Conservation (phyloP, 2,888 invertebrate genomes). For the Clusia tigrina region DNA sequence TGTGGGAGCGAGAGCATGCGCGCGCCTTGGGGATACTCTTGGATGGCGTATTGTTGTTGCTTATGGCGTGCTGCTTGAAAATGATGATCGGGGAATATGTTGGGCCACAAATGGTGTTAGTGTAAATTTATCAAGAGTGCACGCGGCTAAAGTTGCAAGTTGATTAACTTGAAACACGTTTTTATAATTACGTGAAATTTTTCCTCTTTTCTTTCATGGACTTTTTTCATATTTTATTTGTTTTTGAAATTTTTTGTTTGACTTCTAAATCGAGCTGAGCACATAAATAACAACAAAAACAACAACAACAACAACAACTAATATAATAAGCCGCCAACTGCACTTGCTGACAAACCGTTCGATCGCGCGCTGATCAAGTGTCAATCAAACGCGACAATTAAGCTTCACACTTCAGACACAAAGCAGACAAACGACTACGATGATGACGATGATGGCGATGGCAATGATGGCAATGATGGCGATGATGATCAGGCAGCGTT, state of each 20-base stretch:
- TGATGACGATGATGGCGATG: conserved; percentile 22
- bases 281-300: not conserved
- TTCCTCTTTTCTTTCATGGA: too few relatives aligned
- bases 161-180: too few relatives aligned
- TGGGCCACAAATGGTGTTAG: not conserved
- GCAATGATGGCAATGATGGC: not conserved
- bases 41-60: not conserved
- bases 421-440: conserved; percentile 34
- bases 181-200: too few relatives aligned
- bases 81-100: not conserved
- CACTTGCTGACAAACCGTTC: not conserved
- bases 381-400: conserved; percentile 54
- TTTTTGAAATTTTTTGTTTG: too few relatives aligned
- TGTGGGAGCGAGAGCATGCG: too few relatives aligned
- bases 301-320: not conserved
- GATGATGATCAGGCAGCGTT: too few relatives aligned
- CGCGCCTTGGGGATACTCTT: not conserved
- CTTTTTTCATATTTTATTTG: too few relatives aligned
- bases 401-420: conserved; percentile 52
- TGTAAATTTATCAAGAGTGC: too few relatives aligned
- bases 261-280: too few relatives aligned
- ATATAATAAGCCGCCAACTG: conserved; percentile 8
- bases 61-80: not conserved
- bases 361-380: conserved; percentile 48
- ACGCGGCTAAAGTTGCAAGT: too few relatives aligned